Evolutionary conservation across 2,113 vertebrate species (phyloP).

Genomic region (Pycnonotus jocosus): DNA sequence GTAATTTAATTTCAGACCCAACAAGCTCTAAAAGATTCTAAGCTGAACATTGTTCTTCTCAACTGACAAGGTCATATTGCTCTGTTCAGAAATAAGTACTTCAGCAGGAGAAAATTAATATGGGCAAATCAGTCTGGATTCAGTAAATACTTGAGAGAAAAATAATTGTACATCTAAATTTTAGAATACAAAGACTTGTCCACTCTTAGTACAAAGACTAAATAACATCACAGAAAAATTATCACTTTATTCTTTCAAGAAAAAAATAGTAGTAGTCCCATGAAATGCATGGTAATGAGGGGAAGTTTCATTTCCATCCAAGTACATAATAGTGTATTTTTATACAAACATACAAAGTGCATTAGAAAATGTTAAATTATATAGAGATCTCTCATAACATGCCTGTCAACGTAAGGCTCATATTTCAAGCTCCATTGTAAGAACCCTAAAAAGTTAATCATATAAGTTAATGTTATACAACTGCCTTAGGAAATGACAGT

Average conservation of each 20-base stretch:
- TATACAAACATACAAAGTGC: not conserved
- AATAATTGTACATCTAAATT: not conserved
- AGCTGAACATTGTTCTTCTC: not conserved
- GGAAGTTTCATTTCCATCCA: not conserved
- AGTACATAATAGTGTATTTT: not conserved
- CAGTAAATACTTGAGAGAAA: not conserved
- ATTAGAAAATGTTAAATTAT: not conserved
- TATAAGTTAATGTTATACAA: not conserved
- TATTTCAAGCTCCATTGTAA: not conserved
- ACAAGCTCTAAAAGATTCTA: not conserved
- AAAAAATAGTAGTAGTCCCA: not conserved
- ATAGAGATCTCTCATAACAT: not conserved
- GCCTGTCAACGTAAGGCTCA: not conserved
- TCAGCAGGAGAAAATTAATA: not conserved
- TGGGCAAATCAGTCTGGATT: not conserved
- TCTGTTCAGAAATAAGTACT: not conserved
- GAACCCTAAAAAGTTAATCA: not conserved
- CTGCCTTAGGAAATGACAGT: not conserved
- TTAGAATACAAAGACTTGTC: not conserved
- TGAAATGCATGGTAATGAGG: not conserved
- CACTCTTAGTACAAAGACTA: not conserved
- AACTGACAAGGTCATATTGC: not conserved
- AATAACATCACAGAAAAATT: not conserved
- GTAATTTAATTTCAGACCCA: not conserved
- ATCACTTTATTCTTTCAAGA: not conserved